Base-by-base conservation (phyloP, 2,888 invertebrate species). In the Polyploca ridens region DNA sequence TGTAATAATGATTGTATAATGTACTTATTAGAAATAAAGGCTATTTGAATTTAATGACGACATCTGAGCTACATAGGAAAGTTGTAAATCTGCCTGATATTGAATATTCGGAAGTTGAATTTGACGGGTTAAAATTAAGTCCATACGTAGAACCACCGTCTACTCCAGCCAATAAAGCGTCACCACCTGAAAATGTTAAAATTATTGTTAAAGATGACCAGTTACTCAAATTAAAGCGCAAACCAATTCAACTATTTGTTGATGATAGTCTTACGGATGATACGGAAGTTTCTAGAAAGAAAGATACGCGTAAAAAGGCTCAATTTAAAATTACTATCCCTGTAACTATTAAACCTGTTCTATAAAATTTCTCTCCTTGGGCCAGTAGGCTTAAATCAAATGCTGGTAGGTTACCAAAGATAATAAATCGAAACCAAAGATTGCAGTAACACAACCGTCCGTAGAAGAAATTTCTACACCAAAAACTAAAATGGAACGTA, bases 281-380 rank as follows among this genome's bases (percentile, higher is more conserved):
- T 0, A 72, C 69, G 3, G 79, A 83, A 1, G 14, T 64, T 0
- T 5, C 5, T 3, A 5, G n/a, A n/a, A n/a, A 33, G 5, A 71
- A 76, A 0, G 77, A 77, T 66, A 78, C 64, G 27, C 11, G 41
- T 41, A 79, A 75, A 33, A 79, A 79, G 0, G 76, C 69, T 44
- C 62, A 64, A 0, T 93, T 93, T 66, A 93, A 93, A 84, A 75
- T 92, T 16, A 93, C 93, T 0, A 84, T 82, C 0, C 90, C 88
- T 0, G 77, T 85, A 0, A 85, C 82, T 0, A 44, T 73, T 0
- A 89, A 84, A 64, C 84, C 88, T 0, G 75, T 80, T 0, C 38
- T 89, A 0, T 91, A 92, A 66, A 77, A 64, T 2, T 77, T 89
- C 0, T 91, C 93, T 0, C 93, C 93, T 0, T 69, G 81, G n/a